Evolutionary conservation across 2,888 invertebrate genomes (phyloP).

Genomic region (Eucriotettix oculatus): DNA sequence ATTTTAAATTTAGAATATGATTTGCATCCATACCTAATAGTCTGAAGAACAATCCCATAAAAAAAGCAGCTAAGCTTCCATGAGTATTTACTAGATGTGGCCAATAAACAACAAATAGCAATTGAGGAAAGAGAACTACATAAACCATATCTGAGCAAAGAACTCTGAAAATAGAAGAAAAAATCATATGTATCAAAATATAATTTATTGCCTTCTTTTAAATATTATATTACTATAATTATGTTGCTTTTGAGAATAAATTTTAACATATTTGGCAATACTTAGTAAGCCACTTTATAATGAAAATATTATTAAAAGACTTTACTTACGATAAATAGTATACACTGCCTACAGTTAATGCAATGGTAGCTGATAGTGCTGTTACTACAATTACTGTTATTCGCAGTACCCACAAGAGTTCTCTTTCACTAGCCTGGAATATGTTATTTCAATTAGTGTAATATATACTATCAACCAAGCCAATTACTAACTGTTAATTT

Average conservation of each 20-base stretch:
- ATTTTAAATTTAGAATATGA: background rate
- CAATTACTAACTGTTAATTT: background rate
- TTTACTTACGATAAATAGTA: conserved; percentile 32
- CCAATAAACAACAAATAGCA: conserved; percentile 47
- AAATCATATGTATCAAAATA: no score
- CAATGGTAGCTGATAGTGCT: conserved; percentile 40
- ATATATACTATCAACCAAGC: background rate
- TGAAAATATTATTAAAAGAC: no score
- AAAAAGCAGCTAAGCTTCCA: conserved; percentile 40
- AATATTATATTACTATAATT: no score
- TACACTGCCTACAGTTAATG: conserved; percentile 46
- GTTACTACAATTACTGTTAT: conserved; percentile 44
- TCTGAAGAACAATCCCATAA: conserved; percentile 31
- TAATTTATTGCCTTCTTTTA: no score
- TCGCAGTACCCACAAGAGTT: conserved; percentile 49
- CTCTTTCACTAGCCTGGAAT: conserved; percentile 43
- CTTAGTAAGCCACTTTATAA: background rate
- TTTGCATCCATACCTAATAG: conserved; percentile 23
- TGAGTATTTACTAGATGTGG: conserved; percentile 46
- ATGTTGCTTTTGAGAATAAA: background rate
- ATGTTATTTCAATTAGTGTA: background rate
- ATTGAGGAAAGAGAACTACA: conserved; percentile 55
- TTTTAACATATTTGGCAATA: background rate
- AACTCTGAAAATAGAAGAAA: conserved; percentile 24
- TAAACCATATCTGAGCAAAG: conserved; percentile 54